phyloP scores from a whole-genome alignment of 2,797 vertebrate species.

The Lagodon rhomboides region DNA sequence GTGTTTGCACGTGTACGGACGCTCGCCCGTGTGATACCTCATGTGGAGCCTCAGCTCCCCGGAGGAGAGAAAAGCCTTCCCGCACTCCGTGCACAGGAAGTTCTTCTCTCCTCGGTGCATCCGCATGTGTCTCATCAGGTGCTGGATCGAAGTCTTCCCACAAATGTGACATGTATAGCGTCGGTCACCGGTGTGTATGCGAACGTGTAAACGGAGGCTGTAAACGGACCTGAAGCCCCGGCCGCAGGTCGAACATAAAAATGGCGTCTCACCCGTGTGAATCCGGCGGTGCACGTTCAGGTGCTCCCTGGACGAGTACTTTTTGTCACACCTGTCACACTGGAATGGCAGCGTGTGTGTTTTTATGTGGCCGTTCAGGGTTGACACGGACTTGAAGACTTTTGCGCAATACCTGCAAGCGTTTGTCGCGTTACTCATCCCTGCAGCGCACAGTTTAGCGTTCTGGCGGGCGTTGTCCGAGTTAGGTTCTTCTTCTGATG shows the following conservation, averaged over 20 bases:
- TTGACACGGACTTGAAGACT: not conserved
- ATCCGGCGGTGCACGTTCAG: conserved; percentile 38
- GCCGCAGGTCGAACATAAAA: conserved; percentile 50
- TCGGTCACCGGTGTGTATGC: too few species aligned
- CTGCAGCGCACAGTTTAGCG: too few species aligned
- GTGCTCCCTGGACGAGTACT: conserved; percentile 32
- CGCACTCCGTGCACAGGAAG: conserved; percentile 42
- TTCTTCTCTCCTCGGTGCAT: conserved; percentile 52
- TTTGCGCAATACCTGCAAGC: not conserved
- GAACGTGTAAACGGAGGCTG: conserved; percentile 25
- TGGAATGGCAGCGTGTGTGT: conserved; percentile 18
- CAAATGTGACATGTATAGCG: conserved; percentile 18
- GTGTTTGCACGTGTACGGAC: conserved; percentile 52
- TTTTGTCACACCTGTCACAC: conserved; percentile 53
- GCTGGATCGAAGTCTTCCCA: conserved; percentile 62
- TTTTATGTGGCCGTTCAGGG: conserved; percentile 13
- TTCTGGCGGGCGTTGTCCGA: too few species aligned
- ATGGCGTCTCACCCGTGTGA: conserved; percentile 50
- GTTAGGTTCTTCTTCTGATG: too few species aligned
- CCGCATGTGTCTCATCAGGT: conserved; percentile 55
- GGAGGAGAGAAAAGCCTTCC: conserved; percentile 56
- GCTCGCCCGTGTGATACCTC: conserved; percentile 59
- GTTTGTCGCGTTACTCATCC: not conserved
- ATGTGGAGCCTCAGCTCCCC: conserved; percentile 30
- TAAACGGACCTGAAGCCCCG: not conserved